Percentiles rank a stretch among this genome's conserved stretches.
phyloP scores from a whole-genome alignment of 1,140 invertebrate genomes.

The Bombus soroeensis region DNA sequence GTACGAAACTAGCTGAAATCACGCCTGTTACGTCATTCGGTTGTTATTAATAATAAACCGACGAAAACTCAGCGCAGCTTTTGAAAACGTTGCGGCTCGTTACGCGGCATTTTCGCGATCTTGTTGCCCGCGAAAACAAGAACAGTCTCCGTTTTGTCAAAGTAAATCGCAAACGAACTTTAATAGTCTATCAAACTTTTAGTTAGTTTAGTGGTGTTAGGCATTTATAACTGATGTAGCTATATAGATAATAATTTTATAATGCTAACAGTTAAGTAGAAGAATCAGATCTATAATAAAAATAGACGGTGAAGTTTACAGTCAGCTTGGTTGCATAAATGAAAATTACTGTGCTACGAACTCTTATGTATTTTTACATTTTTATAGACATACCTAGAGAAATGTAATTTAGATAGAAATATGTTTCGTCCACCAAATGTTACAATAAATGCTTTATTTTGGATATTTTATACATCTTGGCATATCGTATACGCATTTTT shows the following conservation, averaged over 20 bases:
- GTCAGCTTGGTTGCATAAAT: too few species aligned
- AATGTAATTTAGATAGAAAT: too few species aligned
- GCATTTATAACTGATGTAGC: background rate
- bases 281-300: background rate
- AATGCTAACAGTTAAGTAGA: background rate
- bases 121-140: background rate
- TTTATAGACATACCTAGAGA: too few species aligned
- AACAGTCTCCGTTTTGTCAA: background rate
- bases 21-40: background rate
- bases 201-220: background rate
- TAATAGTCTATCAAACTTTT: background rate
- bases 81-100: background rate
- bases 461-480: too few species aligned
- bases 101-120: background rate
- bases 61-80: too few species aligned
- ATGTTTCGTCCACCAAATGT: too few species aligned
- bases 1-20: background rate
- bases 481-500: too few species aligned
- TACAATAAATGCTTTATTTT: too few species aligned
- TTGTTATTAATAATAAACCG: slow-evolving; percentile 2
- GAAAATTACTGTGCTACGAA: too few species aligned
- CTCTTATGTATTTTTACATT: too few species aligned
- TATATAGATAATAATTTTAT: background rate
- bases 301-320: background rate
- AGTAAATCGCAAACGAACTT: background rate